These are phyloP conservation scores for Dinocampus coccinellae DNA, from an alignment of 2,888 invertebrate genomes.

Conservation along the genomic window DNA sequence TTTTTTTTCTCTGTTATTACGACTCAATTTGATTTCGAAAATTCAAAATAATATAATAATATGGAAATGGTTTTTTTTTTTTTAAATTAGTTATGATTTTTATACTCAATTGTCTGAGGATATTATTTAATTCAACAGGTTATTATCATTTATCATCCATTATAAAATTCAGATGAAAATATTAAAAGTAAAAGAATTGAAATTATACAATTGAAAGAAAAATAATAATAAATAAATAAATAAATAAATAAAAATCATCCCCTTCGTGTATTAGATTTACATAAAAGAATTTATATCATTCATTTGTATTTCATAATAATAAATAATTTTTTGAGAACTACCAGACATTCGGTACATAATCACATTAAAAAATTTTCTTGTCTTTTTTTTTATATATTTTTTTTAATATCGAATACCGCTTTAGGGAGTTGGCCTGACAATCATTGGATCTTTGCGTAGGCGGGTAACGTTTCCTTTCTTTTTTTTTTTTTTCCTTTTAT, in stretches of 20 bases:
- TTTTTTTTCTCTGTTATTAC: background rate
- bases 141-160: background rate
- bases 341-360: constrained; percentile 61
- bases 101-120: background rate
- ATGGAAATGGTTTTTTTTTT: too few relatives aligned
- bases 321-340: constrained; percentile 41
- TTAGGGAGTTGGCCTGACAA: constrained; percentile 69
- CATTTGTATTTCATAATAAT: background rate
- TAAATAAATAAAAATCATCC: too few relatives aligned
- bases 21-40: background rate
- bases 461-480: constrained; percentile 53
- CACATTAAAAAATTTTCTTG: constrained; percentile 45
- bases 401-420: constrained; percentile 64
- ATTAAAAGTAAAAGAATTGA: background rate
- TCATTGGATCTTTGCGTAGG: constrained; percentile 58
- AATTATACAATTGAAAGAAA: too few relatives aligned
- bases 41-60: background rate
- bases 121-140: background rate
- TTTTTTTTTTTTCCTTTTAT: constrained; percentile 42
- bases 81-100: too few relatives aligned
- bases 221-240: too few relatives aligned
- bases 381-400: constrained; percentile 38
- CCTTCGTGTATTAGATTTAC: background rate
- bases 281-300: background rate
- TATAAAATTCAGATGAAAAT: background rate